Conservation (phyloP, 2,113 vertebrate species). For the Megaceryle maxima region DNA sequence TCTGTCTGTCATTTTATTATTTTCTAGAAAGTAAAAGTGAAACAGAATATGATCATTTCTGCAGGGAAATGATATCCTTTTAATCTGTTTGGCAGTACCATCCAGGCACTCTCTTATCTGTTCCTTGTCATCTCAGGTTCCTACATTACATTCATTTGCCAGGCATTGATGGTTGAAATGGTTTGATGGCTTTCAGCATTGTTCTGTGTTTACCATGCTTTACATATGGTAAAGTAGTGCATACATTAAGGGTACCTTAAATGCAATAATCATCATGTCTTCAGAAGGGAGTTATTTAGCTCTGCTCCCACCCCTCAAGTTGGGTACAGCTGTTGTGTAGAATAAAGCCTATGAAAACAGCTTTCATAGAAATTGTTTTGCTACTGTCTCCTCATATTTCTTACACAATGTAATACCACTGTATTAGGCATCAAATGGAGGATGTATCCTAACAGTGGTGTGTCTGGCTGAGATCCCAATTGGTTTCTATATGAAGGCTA, state of each 20-base stretch:
- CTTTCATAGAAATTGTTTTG: neutral
- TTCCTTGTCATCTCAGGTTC: neutral
- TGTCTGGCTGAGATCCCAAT: neutral
- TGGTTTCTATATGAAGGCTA: neutral
- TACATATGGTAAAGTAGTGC: neutral
- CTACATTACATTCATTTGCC: neutral
- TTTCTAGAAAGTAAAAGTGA: neutral
- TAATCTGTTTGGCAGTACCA: neutral
- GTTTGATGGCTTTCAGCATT: neutral
- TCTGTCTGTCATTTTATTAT: neutral
- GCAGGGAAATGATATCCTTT: neutral
- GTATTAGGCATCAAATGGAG: neutral
- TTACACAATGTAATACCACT: neutral
- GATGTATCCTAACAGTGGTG: neutral
- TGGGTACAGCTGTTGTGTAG: neutral
- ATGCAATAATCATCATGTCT: neutral
- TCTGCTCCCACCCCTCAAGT: neutral
- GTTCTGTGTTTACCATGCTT: neutral
- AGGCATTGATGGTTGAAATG: neutral
- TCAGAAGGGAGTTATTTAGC: neutral
- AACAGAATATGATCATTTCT: constrained; percentile 2
- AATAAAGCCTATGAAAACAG: neutral
- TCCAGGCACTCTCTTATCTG: neutral
- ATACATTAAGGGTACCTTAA: neutral
- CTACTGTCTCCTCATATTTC: neutral